Evolutionary conservation across 2,113 vertebrate species (phyloP).

Genomic region (Malurus melanocephalus): DNA sequence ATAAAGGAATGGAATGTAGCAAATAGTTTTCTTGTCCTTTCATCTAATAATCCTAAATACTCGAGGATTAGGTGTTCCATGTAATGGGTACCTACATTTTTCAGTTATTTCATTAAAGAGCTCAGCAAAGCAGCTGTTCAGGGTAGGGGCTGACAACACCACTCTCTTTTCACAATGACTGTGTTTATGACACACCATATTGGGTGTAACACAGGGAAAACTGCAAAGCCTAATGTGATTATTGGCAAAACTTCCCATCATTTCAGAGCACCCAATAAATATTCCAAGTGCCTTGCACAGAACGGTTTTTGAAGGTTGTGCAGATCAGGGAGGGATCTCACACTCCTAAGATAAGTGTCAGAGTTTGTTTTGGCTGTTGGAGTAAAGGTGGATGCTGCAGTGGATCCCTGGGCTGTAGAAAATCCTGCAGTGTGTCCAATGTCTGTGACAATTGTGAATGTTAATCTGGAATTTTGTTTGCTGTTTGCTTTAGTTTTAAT

Average conservation of each 20-base stretch:
- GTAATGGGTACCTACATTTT: neutral
- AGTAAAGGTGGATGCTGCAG: neutral
- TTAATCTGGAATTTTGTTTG: neutral
- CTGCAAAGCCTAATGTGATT: neutral
- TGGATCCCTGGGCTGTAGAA: neutral
- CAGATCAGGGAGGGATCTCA: neutral
- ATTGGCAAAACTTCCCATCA: neutral
- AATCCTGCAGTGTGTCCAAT: neutral
- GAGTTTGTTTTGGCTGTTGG: neutral
- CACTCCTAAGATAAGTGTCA: fast-evolving
- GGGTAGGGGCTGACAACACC: neutral
- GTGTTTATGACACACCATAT: neutral
- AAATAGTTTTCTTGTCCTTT: neutral
- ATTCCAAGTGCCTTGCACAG: neutral
- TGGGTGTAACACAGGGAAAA: fast-evolving
- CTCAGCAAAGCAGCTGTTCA: neutral
- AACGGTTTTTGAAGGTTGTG: neutral
- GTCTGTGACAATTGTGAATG: neutral
- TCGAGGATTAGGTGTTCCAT: neutral
- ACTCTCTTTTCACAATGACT: neutral
- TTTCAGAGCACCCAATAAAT: neutral
- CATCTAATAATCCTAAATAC: neutral
- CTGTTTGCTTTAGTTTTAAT: neutral
- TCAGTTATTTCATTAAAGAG: neutral
- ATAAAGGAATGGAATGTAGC: neutral